Percentiles rank a stretch among this genome's conserved stretches.
Evolutionary conservation across 2,888 invertebrate species (phyloP).

Genomic region (Kuschelorhynchus macadamiae): DNA sequence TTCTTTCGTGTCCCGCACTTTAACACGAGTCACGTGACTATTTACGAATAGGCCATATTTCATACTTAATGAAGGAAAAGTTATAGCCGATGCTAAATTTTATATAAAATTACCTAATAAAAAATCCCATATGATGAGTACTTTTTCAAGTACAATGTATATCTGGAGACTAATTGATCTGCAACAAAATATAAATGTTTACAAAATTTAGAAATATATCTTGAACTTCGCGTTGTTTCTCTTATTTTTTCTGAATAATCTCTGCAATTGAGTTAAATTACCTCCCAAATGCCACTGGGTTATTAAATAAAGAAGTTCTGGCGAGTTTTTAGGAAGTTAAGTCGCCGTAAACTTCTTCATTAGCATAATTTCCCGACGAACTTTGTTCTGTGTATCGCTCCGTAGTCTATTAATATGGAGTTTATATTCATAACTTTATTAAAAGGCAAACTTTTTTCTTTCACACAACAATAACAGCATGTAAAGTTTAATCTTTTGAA

Average conservation of each 20-base stretch:
- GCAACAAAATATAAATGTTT: too few species aligned
- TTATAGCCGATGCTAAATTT: background rate
- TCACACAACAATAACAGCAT: conserved; percentile 16
- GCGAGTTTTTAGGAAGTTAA: conserved; percentile 43
- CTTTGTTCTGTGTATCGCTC: conserved; percentile 33
- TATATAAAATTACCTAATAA: too few species aligned
- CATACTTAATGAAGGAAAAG: too few species aligned
- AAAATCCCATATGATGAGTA: too few species aligned
- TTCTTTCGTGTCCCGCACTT: too few species aligned
- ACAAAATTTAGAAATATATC: too few species aligned
- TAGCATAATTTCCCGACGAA: conserved; percentile 41
- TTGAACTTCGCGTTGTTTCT: too few species aligned
- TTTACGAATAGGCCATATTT: too few species aligned
- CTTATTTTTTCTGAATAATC: background rate
- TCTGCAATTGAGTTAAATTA: conserved; percentile 35
- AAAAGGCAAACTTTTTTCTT: conserved; percentile 22
- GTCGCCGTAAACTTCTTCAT: conserved; percentile 46
- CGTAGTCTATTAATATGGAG: conserved; percentile 41
- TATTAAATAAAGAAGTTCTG: conserved; percentile 46
- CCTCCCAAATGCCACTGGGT: conserved; percentile 37
- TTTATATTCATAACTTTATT: conserved; percentile 46
- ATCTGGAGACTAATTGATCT: too few species aligned
- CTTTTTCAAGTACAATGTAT: too few species aligned
- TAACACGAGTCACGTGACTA: too few species aligned
- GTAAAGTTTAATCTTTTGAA: conserved; percentile 13